Evolutionary conservation across 23 tunicate species (phyloP).

Genomic region (Clavelina lepadiformis): DNA sequence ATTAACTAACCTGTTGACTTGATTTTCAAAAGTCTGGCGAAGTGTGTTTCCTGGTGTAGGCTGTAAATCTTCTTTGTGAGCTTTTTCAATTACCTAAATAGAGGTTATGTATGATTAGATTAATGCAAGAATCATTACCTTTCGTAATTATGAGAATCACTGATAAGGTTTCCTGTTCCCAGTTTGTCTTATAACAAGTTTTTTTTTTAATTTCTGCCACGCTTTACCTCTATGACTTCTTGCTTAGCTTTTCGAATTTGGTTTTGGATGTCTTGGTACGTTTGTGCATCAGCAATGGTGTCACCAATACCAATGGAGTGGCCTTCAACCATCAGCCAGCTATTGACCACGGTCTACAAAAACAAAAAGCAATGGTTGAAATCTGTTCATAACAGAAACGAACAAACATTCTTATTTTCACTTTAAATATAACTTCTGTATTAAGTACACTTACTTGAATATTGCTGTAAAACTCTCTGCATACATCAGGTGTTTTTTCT

Average conservation of each 20-base stretch:
- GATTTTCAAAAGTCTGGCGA: slow-evolving; percentile 97
- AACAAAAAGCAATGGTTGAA: background rate
- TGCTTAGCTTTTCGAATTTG: slow-evolving; percentile 97
- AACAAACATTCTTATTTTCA: background rate
- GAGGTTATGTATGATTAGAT: background rate
- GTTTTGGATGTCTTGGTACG: slow-evolving; percentile 96
- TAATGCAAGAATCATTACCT: background rate
- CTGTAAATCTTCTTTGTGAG: slow-evolving; percentile 96
- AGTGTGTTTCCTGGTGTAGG: slow-evolving; percentile 99
- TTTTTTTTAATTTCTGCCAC: too few species aligned
- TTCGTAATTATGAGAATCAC: too few species aligned
- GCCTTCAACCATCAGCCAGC: slow-evolving; percentile 97
- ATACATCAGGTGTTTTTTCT: slow-evolving; percentile 86
- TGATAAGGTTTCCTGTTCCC: too few species aligned
- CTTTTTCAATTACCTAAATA: slow-evolving; percentile 93
- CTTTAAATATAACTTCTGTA: background rate
- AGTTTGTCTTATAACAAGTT: too few species aligned
- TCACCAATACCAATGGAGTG: slow-evolving; percentile 99
- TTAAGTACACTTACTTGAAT: slow-evolving; percentile 41
- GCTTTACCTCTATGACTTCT: slow-evolving; percentile 92
- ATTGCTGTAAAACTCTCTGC: slow-evolving; percentile 92
- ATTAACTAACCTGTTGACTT: slow-evolving; percentile 86
- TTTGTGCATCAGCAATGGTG: slow-evolving; percentile 99
- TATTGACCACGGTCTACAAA: slow-evolving; percentile 79
- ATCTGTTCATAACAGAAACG: background rate